Base-by-base conservation (phyloP, 2,113 vertebrate species). In the Galemys pyrenaicus region DNA sequence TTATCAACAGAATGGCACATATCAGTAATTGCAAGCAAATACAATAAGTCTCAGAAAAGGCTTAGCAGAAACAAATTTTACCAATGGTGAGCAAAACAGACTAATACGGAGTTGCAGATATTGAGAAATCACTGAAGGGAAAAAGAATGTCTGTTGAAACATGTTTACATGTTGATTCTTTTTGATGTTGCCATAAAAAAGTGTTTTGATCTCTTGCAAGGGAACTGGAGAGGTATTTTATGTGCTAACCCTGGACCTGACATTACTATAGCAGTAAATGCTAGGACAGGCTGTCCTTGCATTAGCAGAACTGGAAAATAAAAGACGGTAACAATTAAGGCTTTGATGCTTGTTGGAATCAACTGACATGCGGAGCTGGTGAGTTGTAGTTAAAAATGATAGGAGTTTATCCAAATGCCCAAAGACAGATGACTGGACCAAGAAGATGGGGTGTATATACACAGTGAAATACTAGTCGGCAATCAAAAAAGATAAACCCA, bases 151-250 rank as follows among this genome's bases (percentile, higher is more conserved):
- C 78, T 85, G 62, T n/a, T 87, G 84, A 96, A 95, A 79, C 54
- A 44, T 96, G 80, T 96, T 94, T 97, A 94, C 62, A 64, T 93
- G 96, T 93, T 88, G 80, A 79, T 92, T 89, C 89, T 92, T 91
- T 96, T 95, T 96, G 92, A 96, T 94, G 93, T 89, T 89, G 75
- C 84, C 71, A 54, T 94, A 81, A 79, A 77, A 80, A 68, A 90
- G n/a, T 44, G 20, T 97, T 96, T 96, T 96, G 94, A 95, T 96
- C 94, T 96, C 92, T 86, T 78, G n/a, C 89, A 74, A 71, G 88
- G 93, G 89, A 92, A 92, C 90, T 56, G 49, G 90, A 94, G 87
- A 93, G 78, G 85, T 94, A 91, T 96, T 96, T 95, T 95, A 88
- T 95, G 96, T 92, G 87, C 92, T 97, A 83, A 97, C 81, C 89